These are phyloP conservation scores for Apotomis capreana DNA, from an alignment of 2,888 invertebrate species.

Conservation along the genomic window DNA sequence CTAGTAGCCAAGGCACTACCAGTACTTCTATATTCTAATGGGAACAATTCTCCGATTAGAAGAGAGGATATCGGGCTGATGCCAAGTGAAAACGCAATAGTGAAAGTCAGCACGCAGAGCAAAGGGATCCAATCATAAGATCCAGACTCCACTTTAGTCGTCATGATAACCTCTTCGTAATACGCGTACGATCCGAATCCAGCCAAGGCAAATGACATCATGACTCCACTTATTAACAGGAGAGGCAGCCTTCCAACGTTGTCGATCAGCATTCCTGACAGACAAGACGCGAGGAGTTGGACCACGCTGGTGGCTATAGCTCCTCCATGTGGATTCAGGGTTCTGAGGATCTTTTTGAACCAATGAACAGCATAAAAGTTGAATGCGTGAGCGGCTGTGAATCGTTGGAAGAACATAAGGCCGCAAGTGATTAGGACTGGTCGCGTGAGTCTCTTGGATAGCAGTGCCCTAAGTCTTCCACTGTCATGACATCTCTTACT, in stretches of 20 bases:
- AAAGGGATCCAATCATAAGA: constrained; percentile 92
- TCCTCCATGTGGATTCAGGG: constrained; percentile 91
- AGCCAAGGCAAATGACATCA: constrained; percentile 93
- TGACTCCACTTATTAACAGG: constrained; percentile 90
- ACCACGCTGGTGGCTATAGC: constrained; percentile 93
- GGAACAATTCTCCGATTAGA: constrained; percentile 88
- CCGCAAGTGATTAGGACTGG: constrained; percentile 93
- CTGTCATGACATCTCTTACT: constrained; percentile 70
- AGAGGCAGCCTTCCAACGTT: constrained; percentile 92
- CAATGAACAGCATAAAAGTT: constrained; percentile 93
- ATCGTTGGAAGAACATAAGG: constrained; percentile 94
- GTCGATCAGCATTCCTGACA: constrained; percentile 93
- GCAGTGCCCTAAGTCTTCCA: constrained; percentile 66
- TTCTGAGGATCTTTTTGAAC: constrained; percentile 91
- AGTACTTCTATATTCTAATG: constrained; percentile 87
- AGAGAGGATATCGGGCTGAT: constrained; percentile 90
- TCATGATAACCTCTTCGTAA: constrained; percentile 85
- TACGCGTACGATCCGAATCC: constrained; percentile 94
- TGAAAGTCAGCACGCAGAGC: constrained; percentile 91
- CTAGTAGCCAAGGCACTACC: constrained; percentile 89
- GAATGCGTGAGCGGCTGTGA: constrained; percentile 91
- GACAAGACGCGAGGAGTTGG: constrained; percentile 90
- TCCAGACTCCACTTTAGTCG: constrained; percentile 71
- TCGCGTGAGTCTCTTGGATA: constrained; percentile 79
- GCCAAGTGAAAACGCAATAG: constrained; percentile 91